Evolutionary conservation across 2,888 invertebrate genomes (phyloP), one percentile per base, ranked within the genome.

Genomic region (Mimumesa dahlbomi): DNA sequence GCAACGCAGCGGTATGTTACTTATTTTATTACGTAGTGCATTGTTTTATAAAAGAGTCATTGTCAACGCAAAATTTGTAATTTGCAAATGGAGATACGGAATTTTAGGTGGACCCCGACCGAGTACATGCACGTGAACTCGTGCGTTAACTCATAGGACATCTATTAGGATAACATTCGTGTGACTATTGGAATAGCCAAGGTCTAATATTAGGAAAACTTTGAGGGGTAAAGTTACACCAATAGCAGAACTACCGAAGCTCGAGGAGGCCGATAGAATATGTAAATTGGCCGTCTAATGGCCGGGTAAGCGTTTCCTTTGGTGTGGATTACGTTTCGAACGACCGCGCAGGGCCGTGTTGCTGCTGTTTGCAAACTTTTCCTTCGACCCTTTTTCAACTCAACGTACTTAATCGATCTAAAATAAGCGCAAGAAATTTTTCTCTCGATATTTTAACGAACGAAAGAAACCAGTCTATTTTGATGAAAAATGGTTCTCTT

Each of bases 241-340:
- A 77, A 82, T 83, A 81, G 79, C 73, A 81, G 79, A 82, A 81
- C 75, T 72, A 72, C 45, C 49, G 62, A 40, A 49, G 36, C 53
- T 67, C 75, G 64, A 62, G 59, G 65, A 75, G 66, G 67, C 57
- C 72, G 75, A 81, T 84, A 75, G 76, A 73, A 82, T 79, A 84
- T 80, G 82, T 71, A 83, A 85, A 83, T 84, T 75, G 74, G 61
- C 67, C 76, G 76, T 78, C 73, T 81, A 83, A 83, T 77, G 77
- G 75, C 67, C 57, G 70, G 63, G 67, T 77, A 77, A 82, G 73
- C 75, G 75, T 56, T 75, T 63, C 73, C 62, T 64, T 58, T 67
- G 45, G 42, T 42, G 62, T 67, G 19, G 42, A 72, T 59, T 53
- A 46, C 25, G 40, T 38, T 42, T 31, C 14, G 25, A 18, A 40